Percentiles rank a stretch among this genome's conserved stretches.
These are phyloP conservation scores for Conomelus anceps DNA, from an alignment of 2,888 invertebrate genomes.

Conservation along the genomic window DNA sequence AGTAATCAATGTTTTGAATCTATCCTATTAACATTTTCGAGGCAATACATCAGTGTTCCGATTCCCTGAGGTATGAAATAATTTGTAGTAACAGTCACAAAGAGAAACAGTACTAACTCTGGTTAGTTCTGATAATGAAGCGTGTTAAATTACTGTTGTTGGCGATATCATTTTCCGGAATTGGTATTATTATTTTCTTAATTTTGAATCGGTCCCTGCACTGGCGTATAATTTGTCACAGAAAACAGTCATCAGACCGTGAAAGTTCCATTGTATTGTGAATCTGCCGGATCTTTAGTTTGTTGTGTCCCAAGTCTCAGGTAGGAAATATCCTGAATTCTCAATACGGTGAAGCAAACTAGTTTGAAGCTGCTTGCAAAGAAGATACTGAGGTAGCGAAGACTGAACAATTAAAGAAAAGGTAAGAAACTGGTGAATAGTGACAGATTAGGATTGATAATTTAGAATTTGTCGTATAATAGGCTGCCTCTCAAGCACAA, in stretches of 20 bases:
- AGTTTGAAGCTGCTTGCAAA: too few species aligned
- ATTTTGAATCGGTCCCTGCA: neutral
- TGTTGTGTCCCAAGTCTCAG: neutral
- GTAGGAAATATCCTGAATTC: neutral
- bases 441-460: too few species aligned
- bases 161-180: neutral
- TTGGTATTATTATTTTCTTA: neutral
- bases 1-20: too few species aligned
- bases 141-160: neutral
- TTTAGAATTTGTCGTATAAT: too few species aligned
- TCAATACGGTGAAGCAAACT: too few species aligned
- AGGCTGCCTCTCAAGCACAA: too few species aligned
- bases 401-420: too few species aligned
- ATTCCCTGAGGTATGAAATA: neutral
- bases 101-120: neutral
- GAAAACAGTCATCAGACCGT: neutral
- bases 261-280: neutral
- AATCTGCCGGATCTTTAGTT: neutral
- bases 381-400: too few species aligned
- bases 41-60: too few species aligned
- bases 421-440: too few species aligned
- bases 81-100: neutral
- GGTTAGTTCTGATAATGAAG: neutral
- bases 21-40: too few species aligned
- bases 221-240: neutral